These are phyloP conservation scores for Daptonema setosum DNA, from an alignment of 2,888 invertebrate genomes.

Conservation along the genomic window DNA sequence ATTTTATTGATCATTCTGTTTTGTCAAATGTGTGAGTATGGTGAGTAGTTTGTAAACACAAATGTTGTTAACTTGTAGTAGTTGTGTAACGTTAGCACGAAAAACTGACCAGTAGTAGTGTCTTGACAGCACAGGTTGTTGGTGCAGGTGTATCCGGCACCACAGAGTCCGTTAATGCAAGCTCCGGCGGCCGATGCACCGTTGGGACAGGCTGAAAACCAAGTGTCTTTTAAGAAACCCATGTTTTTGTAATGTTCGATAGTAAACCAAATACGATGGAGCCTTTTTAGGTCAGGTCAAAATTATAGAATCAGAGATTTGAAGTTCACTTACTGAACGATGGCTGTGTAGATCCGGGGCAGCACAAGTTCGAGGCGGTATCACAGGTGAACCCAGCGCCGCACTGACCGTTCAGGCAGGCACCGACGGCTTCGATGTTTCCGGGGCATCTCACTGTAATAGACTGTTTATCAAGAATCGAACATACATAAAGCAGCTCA, in stretches of 20 bases:
- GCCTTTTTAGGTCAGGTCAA: too few relatives aligned
- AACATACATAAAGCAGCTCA: too few relatives aligned
- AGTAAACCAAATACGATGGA: too few relatives aligned
- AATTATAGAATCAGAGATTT: not conserved
- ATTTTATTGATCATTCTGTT: too few relatives aligned
- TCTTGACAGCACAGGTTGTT: constrained; percentile 14
- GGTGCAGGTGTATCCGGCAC: constrained; percentile 16
- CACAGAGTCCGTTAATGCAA: constrained; percentile 22
- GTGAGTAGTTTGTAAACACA: too few relatives aligned
- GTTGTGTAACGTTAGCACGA: too few relatives aligned
- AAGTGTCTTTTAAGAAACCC: not conserved
- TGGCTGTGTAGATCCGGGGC: constrained; percentile 6
- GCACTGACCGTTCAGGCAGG: constrained; percentile 25
- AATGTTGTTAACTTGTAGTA: too few relatives aligned
- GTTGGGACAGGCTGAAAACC: constrained; percentile 12
- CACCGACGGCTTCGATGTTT: constrained; percentile 24
- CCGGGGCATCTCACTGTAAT: constrained; percentile 16
- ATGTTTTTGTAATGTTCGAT: too few relatives aligned
- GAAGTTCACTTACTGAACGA: not conserved
- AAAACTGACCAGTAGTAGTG: too few relatives aligned
- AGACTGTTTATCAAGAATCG: too few relatives aligned
- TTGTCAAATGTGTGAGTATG: too few relatives aligned
- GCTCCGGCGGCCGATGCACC: constrained; percentile 15
- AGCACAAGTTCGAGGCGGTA: constrained; percentile 20
- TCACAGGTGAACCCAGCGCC: constrained; percentile 24